Evolutionary conservation across 2,888 invertebrate genomes (phyloP).

Genomic region (Tethea ocularis): DNA sequence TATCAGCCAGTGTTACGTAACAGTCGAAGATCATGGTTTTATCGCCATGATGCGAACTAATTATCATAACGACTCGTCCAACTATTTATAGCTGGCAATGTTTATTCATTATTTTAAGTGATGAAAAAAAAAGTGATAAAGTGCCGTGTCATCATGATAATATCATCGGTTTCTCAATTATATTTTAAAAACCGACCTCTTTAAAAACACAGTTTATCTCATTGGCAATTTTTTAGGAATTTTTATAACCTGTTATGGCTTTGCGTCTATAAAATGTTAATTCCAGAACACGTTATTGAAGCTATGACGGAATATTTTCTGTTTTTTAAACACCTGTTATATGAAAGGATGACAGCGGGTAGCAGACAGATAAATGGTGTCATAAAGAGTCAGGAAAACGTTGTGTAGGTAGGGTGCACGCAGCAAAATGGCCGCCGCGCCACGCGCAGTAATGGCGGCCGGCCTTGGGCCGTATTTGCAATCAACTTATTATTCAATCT

Average conservation of each 20-base stretch:
- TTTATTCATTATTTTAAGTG: conserved; percentile 21
- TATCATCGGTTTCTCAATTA: background rate
- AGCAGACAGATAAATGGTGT: conserved; percentile 38
- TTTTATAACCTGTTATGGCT: conserved; percentile 1
- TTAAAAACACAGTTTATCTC: background rate
- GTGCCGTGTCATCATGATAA: background rate
- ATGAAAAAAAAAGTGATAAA: no score
- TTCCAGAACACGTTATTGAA: background rate
- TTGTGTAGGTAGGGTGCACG: conserved; percentile 51
- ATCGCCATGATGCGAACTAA: conserved; percentile 20
- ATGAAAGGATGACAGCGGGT: conserved; percentile 29
- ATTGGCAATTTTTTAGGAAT: background rate
- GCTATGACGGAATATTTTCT: background rate
- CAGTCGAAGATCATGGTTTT: conserved; percentile 9
- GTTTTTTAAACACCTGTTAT: background rate
- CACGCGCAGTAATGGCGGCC: conserved; percentile 70
- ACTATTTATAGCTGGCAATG: conserved; percentile 21
- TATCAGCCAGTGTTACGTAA: background rate
- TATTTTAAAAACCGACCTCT: background rate
- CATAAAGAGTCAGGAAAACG: conserved; percentile 50
- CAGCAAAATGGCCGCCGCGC: conserved; percentile 70
- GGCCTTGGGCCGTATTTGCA: conserved; percentile 78
- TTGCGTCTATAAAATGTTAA: background rate
- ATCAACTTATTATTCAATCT: conserved; percentile 84
- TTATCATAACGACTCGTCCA: conserved; percentile 26